Evolutionary conservation across 2,888 invertebrate genomes (phyloP).

Genomic region (Chrysolina oricalcia): DNA sequence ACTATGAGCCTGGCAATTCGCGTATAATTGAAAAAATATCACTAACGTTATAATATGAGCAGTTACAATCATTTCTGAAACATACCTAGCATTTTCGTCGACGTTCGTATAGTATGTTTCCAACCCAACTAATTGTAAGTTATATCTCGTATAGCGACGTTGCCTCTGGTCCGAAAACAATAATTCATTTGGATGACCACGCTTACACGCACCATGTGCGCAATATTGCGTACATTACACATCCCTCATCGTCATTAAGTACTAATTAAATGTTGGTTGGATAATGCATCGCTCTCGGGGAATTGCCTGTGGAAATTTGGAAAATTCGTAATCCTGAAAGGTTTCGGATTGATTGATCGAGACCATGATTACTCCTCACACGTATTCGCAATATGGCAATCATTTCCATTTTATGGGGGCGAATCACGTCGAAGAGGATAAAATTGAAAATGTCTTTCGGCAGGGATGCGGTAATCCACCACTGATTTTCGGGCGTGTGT

Average conservation of each 20-base stretch:
- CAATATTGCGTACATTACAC: constrained; percentile 51
- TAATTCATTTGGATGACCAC: constrained; percentile 51
- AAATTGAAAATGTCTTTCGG: constrained; percentile 1
- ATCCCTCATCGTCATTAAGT: constrained; percentile 57
- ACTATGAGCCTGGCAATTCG: too few species aligned
- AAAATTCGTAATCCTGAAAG: constrained; percentile 48
- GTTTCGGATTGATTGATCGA: constrained; percentile 46
- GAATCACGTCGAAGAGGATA: background rate
- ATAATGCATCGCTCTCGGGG: constrained; percentile 39
- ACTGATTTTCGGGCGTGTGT: background rate
- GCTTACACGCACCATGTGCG: constrained; percentile 54
- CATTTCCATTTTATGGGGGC: constrained; percentile 8
- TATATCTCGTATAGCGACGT: constrained; percentile 3
- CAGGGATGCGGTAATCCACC: background rate
- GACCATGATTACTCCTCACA: constrained; percentile 43
- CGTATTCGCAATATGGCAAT: constrained; percentile 23
- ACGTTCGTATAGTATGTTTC: background rate
- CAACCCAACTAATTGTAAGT: constrained; percentile 4
- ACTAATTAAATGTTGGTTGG: constrained; percentile 56
- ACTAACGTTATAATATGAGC: too few species aligned
- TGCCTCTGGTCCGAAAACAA: constrained; percentile 25
- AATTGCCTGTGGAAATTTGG: constrained; percentile 40
- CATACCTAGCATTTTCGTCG: too few species aligned
- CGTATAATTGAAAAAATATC: too few species aligned
- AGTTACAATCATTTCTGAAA: too few species aligned